Conservation (phyloP, 2,888 invertebrate genomes). For the Hedya salicella region DNA sequence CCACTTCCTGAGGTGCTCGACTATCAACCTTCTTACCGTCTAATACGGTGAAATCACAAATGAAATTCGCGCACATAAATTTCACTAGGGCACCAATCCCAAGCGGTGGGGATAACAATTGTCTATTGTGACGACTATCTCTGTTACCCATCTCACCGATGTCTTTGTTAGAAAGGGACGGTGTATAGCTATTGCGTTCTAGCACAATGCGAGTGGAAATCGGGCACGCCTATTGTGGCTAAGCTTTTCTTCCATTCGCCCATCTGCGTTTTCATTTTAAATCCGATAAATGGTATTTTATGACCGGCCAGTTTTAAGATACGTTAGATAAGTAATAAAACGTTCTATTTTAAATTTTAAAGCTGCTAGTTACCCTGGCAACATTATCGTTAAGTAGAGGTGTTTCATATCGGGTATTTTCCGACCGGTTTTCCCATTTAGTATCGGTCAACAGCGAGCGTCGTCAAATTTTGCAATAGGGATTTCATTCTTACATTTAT, state of each 20-base stretch:
- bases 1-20: constrained; percentile 32
- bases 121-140: constrained; percentile 83
- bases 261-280: constrained; percentile 33
- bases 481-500: constrained; percentile 57
- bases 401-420: constrained; percentile 54
- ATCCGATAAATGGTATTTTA: constrained; percentile 34
- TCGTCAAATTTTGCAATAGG: constrained; percentile 58
- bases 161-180: constrained; percentile 68
- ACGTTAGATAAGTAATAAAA: constrained; percentile 32
- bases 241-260: constrained; percentile 46
- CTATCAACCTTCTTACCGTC: constrained; percentile 21
- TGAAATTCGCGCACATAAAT: constrained; percentile 57
- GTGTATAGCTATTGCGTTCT: constrained; percentile 61
- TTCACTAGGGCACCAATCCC: constrained; percentile 66
- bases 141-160: constrained; percentile 73
- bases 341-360: constrained; percentile 38
- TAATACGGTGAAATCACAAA: constrained; percentile 43
- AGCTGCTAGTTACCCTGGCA: constrained; percentile 30
- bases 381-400: constrained; percentile 36
- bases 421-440: constrained; percentile 53
- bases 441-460: constrained; percentile 44
- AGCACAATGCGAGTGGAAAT: constrained; percentile 69
- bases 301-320: constrained; percentile 26
- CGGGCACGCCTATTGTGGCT: constrained; percentile 58
- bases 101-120: constrained; percentile 81